Base-by-base conservation (phyloP, 2,113 vertebrate species). In the Cryptotis parvus region DNA sequence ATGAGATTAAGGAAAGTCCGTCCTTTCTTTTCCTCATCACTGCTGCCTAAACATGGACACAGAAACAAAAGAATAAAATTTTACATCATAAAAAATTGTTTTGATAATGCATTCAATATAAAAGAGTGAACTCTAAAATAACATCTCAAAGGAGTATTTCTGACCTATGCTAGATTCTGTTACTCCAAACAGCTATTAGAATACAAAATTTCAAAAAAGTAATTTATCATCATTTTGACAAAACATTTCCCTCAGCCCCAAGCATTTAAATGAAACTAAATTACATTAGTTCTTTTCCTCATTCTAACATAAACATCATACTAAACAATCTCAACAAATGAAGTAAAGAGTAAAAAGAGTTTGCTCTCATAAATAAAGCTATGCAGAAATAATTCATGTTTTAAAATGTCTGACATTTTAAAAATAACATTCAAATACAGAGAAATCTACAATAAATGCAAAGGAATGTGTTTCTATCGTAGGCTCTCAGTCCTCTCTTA, bases 11-110 rank as follows among this genome's bases (percentile, higher is more conserved):
- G 22, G 4, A 55, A 89, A 77, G 18, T 16, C n/a, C 5, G 43
- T 63, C 18, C 3, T 65, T 65, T 1, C 29, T 14, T 26, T 66
- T 14, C 55, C 39, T 86, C 27, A 6, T 8, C 24, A 45, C 1
- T n/a, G 26, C 66, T 27, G 68, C 24, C 6, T 26, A 86, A 39
- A 66, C 12, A 31, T 1, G 20, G 22, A 11, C 6, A 70, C 4
- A 80, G 68, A 33, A 24, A 39, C 18, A 89, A 81, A 86, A 27
- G 55, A 68, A n/a, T 66, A 41, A 35, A 92, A 66, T 93, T 58
- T 73, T 52, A 66, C 1, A 74, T 43, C 27, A 82, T 39, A 79
- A 63, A 84, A 31, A 66, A 86, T 37, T 35, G 9, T 8, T 72
- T 69, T 58, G 22, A 68, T 43, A 81, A 45, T 31, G 8, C 43